A percentile compares a stretch with the other conserved stretches of the same genome.
These are phyloP conservation scores for Macropis europaea DNA, from an alignment of 2,888 invertebrate genomes.

Conservation along the genomic window DNA sequence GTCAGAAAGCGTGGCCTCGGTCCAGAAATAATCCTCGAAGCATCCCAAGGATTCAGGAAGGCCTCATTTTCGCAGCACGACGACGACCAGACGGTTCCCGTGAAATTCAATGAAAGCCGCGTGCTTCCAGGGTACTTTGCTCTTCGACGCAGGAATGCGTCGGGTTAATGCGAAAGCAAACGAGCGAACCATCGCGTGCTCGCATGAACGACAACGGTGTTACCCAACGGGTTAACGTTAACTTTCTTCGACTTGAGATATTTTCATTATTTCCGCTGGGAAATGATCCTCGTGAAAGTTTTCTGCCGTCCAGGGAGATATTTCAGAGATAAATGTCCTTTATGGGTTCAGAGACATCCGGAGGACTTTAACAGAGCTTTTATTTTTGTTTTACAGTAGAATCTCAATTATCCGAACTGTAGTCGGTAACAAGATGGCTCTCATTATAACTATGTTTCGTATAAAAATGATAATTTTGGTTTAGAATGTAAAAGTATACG, in stretches of 20 bases:
- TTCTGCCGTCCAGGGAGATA: not conserved
- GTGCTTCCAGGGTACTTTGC: slow-evolving; percentile 29
- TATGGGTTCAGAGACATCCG: not conserved
- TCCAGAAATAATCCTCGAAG: not conserved
- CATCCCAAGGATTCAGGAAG: slow-evolving; percentile 10
- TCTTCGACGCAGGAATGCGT: slow-evolving; percentile 25
- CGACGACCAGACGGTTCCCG: slow-evolving; percentile 11
- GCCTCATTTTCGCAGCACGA: slow-evolving; percentile 10
- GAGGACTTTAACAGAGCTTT: not conserved
- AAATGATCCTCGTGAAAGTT: not conserved
- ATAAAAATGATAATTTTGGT: too few species aligned
- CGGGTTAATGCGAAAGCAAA: slow-evolving; percentile 37
- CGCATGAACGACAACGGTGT: slow-evolving; percentile 3
- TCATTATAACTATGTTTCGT: too few species aligned
- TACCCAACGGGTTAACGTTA: not conserved
- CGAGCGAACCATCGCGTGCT: slow-evolving; percentile 21
- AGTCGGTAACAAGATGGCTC: too few species aligned
- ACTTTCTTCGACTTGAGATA: slow-evolving; percentile 17
- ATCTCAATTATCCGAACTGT: too few species aligned
- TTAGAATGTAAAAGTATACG: too few species aligned
- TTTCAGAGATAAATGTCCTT: not conserved
- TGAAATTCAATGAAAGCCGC: slow-evolving; percentile 32
- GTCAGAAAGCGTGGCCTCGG: too few species aligned
- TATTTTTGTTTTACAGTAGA: too few species aligned
- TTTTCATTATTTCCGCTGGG: not conserved